These are phyloP conservation scores for Xiphophorus couchianus DNA, from an alignment of 2,113 vertebrate species.

Conservation along the genomic window DNA sequence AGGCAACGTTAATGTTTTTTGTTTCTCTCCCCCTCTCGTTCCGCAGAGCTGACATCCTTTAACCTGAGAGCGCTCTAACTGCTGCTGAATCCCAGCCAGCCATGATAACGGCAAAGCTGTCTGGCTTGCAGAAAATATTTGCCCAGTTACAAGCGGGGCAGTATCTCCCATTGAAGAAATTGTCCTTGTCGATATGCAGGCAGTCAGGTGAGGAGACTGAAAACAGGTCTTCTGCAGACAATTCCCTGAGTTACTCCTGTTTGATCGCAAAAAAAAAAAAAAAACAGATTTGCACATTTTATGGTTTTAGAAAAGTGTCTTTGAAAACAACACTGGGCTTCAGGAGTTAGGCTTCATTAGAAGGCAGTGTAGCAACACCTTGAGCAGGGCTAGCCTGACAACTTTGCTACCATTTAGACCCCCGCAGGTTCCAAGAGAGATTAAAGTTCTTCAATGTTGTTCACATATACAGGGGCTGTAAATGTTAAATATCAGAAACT, in stretches of 20 bases:
- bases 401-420: neutral
- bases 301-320: constrained; percentile 23
- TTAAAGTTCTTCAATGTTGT: neutral
- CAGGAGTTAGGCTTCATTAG: neutral
- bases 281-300: constrained; percentile 1
- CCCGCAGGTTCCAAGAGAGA: neutral
- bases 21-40: constrained; percentile 42
- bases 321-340: constrained; percentile 7
- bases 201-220: constrained; percentile 47
- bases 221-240: constrained; percentile 37
- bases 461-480: neutral
- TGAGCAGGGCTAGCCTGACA: neutral
- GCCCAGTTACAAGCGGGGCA: constrained; percentile 65
- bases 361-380: neutral
- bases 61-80: constrained; percentile 67
- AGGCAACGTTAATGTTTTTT: constrained; percentile 55
- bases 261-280: constrained; percentile 7
- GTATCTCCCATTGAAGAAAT: constrained; percentile 61
- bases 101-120: constrained; percentile 73
- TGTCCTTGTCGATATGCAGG: constrained; percentile 55
- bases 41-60: constrained; percentile 54
- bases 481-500: too few relatives aligned
- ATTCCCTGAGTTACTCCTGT: constrained; percentile 15
- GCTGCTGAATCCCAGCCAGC: constrained; percentile 72
- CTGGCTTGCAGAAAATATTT: constrained; percentile 70